phyloP scores from a whole-genome alignment of 2,797 vertebrate species.

The Phalanger gymnotis region DNA sequence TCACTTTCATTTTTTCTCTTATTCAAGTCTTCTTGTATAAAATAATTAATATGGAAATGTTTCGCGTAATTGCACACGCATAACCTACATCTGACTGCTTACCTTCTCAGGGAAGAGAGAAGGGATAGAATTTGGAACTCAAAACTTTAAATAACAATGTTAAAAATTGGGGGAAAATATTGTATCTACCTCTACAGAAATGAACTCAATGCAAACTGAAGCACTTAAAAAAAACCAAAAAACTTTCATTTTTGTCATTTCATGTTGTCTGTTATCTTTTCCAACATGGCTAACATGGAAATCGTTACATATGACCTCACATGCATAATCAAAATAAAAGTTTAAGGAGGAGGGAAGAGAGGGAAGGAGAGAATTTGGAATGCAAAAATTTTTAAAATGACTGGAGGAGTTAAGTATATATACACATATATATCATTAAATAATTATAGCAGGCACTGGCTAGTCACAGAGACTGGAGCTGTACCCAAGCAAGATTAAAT shows the following conservation, averaged over 20 bases:
- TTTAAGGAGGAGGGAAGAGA: not conserved
- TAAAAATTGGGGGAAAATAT: too few species aligned
- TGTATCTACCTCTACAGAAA: not conserved
- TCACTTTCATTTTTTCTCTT: too few species aligned
- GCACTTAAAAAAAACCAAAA: not conserved
- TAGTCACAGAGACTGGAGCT: not conserved
- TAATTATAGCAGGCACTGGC: not conserved
- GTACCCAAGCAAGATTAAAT: not conserved
- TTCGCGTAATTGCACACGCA: not conserved
- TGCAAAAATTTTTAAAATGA: not conserved
- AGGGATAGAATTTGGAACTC: not conserved
- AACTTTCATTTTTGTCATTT: too few species aligned
- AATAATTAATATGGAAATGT: too few species aligned
- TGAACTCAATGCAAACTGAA: not conserved
- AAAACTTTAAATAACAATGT: slow-evolving; percentile 2
- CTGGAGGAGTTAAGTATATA: too few species aligned
- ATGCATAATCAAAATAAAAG: too few species aligned
- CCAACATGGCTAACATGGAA: too few species aligned
- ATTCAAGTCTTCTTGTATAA: too few species aligned
- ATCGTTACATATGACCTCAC: too few species aligned
- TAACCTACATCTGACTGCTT: not conserved
- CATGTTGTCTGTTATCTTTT: too few species aligned
- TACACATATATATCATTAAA: too few species aligned
- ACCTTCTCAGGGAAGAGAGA: not conserved
- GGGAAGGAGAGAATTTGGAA: not conserved